Conservation (phyloP, 2,888 invertebrate species). For the Xanthia icteritia region DNA sequence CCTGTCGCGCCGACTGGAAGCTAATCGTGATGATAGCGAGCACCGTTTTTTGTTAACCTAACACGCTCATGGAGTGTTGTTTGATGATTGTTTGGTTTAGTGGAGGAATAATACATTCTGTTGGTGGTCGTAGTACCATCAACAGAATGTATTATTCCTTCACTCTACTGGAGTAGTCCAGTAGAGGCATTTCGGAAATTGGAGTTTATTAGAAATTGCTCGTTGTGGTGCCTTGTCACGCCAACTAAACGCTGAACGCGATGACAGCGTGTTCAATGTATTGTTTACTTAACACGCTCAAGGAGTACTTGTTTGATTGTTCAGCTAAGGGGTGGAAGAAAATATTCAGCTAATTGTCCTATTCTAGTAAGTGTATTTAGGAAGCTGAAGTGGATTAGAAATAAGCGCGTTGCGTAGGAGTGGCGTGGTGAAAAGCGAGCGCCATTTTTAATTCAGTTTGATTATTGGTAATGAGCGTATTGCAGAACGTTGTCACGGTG, state of each 20-base stretch:
- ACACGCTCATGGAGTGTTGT: not conserved
- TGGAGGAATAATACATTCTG: no score
- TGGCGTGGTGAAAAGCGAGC: not conserved
- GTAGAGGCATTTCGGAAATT: not conserved
- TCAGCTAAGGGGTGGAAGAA: not conserved
- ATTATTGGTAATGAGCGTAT: not conserved
- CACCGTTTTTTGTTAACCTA: slow-evolving; percentile 17
- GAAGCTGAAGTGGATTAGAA: slow-evolving; percentile 34
- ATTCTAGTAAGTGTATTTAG: no score
- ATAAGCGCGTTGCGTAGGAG: slow-evolving; percentile 56
- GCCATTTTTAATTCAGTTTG: not conserved
- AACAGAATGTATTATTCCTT: no score
- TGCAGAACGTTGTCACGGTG: not conserved
- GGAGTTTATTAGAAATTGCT: slow-evolving; percentile 22
- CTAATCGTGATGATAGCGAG: slow-evolving; percentile 11
- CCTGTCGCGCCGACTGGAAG: not conserved
- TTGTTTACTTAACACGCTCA: not conserved
- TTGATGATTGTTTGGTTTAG: slow-evolving; percentile 1
- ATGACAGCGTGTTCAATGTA: not conserved
- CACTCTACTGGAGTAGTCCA: not conserved
- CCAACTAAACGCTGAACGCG: not conserved
- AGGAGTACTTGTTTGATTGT: not conserved
- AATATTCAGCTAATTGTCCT: not conserved
- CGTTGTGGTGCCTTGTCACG: slow-evolving; percentile 27
- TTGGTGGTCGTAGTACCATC: no score